These are phyloP conservation scores for Orcinus orca DNA, from an alignment of 2,113 vertebrate genomes.

Conservation along the genomic window DNA sequence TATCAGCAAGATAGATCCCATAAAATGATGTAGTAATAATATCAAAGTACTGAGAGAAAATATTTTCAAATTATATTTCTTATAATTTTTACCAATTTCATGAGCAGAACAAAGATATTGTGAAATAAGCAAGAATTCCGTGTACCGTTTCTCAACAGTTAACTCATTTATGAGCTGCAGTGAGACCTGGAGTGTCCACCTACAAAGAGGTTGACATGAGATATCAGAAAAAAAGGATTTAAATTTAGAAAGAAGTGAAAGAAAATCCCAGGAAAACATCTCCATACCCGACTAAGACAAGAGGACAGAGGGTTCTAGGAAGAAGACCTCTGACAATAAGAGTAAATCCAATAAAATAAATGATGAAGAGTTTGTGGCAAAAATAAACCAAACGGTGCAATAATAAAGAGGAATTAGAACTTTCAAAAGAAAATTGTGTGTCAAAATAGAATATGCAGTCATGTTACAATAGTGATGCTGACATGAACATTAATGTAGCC, in stretches of 20 bases:
- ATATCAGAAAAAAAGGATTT: neutral
- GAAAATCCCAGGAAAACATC: neutral
- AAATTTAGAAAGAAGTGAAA: neutral
- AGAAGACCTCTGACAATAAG: neutral
- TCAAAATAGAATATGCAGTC: neutral
- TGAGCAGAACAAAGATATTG: neutral
- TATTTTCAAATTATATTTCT: neutral
- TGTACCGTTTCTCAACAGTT: neutral
- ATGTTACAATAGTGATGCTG: neutral
- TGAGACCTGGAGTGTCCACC: neutral
- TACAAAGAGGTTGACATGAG: neutral
- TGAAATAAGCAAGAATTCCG: neutral
- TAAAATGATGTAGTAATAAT: neutral
- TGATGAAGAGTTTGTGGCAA: neutral
- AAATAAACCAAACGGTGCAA: neutral
- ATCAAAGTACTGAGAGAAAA: neutral
- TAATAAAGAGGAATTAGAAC: neutral
- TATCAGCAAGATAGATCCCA: neutral
- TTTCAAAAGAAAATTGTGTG: neutral
- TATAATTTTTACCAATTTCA: neutral
- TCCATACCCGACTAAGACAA: neutral
- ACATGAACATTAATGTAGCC: neutral
- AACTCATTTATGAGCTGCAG: neutral
- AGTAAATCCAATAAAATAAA: neutral
- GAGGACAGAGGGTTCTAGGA: neutral